Percentiles rank a stretch among this genome's conserved stretches.
Evolutionary conservation across 2,888 invertebrate genomes (phyloP).

Genomic region (Ceriagrion tenellum): DNA sequence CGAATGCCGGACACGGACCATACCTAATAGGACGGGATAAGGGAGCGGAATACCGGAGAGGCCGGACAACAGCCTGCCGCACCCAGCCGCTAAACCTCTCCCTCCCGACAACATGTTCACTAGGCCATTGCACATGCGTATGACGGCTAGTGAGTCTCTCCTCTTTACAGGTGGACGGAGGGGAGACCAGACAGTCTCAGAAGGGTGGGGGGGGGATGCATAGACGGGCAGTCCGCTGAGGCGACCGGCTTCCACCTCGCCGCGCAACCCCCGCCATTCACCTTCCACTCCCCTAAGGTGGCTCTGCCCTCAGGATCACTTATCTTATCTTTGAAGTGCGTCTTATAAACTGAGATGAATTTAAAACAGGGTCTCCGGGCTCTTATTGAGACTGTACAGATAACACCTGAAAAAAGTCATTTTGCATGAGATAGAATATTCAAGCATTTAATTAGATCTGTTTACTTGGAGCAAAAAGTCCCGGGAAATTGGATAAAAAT

Average conservation of each 20-base stretch:
- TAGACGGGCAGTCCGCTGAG: neutral
- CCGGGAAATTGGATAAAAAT: too few species aligned
- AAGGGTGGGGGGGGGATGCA: neutral
- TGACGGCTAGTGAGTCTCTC: neutral
- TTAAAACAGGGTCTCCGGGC: too few species aligned
- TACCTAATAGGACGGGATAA: neutral
- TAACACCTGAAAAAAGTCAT: too few species aligned
- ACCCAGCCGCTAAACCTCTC: neutral
- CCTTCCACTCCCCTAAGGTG: too few species aligned
- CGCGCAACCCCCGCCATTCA: too few species aligned
- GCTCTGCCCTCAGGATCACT: too few species aligned
- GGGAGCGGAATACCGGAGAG: neutral
- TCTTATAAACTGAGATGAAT: too few species aligned
- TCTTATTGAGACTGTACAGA: too few species aligned
- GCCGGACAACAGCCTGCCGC: neutral
- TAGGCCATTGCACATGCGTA: conserved; percentile 23
- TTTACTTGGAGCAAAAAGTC: too few species aligned
- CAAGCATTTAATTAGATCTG: too few species aligned
- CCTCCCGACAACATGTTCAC: neutral
- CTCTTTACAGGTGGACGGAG: neutral
- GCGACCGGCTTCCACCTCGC: neutral
- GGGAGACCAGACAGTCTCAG: neutral
- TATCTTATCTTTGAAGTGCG: too few species aligned
- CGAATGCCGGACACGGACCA: neutral
- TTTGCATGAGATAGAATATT: too few species aligned